phyloP scores from a whole-genome alignment of 2,113 vertebrate species.

The Etia nguti region DNA sequence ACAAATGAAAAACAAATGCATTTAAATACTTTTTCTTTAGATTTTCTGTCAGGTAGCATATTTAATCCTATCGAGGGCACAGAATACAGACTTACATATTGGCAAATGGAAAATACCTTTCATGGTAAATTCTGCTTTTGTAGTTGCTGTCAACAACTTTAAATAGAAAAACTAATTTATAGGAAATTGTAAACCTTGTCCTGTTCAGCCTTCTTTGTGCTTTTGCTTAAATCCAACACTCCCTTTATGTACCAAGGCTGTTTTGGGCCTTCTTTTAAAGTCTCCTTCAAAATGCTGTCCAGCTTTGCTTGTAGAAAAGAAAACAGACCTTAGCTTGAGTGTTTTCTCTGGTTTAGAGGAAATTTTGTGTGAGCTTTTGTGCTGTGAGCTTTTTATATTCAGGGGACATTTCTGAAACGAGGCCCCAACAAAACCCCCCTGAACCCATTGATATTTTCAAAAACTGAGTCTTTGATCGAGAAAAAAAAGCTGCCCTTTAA shows the following conservation, averaged over 20 bases:
- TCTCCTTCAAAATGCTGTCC: background rate
- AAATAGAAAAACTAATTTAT: background rate
- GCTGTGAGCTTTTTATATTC: background rate
- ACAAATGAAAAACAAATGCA: background rate
- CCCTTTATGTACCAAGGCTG: background rate
- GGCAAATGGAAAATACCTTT: background rate
- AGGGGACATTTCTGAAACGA: background rate
- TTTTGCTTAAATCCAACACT: background rate
- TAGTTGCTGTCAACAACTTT: background rate
- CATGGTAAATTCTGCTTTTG: background rate
- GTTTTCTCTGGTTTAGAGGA: background rate
- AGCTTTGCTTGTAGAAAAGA: background rate
- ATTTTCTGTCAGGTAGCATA: background rate
- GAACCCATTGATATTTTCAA: background rate
- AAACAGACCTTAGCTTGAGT: background rate
- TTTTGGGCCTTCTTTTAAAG: background rate
- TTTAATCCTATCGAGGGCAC: background rate
- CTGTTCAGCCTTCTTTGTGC: background rate
- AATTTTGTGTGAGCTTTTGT: background rate
- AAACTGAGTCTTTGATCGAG: slow-evolving; percentile 1
- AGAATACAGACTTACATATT: background rate
- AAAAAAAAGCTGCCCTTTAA: background rate
- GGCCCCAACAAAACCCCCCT: background rate
- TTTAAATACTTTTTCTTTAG: background rate
- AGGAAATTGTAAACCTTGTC: background rate